phyloP scores from a whole-genome alignment of 53 echinoderm and acorn worm species.

The Astropecten irregularis region DNA sequence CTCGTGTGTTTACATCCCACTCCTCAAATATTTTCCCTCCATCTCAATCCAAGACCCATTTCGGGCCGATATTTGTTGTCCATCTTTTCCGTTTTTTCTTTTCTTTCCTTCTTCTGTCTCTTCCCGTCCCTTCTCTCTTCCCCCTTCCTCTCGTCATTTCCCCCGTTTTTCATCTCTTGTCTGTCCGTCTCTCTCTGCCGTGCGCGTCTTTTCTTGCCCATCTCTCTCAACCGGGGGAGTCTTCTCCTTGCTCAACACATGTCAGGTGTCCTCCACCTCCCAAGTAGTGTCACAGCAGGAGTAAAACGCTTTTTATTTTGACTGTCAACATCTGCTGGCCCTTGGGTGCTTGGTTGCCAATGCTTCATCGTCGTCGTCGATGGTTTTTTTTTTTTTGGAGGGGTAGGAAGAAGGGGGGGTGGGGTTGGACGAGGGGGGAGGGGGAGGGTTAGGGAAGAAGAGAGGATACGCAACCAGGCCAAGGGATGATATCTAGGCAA shows the following conservation, averaged over 20 bases:
- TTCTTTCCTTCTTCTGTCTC: not conserved
- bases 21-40: conserved; percentile 57
- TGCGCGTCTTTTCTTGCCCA: not conserved
- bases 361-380: conserved; percentile 54
- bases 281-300: conserved; percentile 52
- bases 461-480: too few species aligned
- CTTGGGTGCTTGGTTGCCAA: conserved; percentile 40
- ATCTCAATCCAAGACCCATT: conserved; percentile 59
- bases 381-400: not conserved
- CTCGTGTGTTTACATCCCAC: conserved; percentile 36
- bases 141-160: not conserved
- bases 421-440: not conserved
- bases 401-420: not conserved
- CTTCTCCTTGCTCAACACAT: conserved; percentile 49
- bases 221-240: not conserved
- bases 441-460: too few species aligned
- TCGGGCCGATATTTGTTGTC: conserved; percentile 40
- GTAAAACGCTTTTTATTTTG: conserved; percentile 61
- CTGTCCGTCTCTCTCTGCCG: not conserved
- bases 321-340: conserved; percentile 61
- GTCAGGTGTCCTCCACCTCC: conserved; percentile 46
- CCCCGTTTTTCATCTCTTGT: not conserved
- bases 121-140: not conserved
- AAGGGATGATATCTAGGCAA: not conserved
- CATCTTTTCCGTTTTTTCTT: conserved; percentile 25